Base-by-base conservation (phyloP, 2,113 vertebrate species). In the Leiothrix lutea region DNA sequence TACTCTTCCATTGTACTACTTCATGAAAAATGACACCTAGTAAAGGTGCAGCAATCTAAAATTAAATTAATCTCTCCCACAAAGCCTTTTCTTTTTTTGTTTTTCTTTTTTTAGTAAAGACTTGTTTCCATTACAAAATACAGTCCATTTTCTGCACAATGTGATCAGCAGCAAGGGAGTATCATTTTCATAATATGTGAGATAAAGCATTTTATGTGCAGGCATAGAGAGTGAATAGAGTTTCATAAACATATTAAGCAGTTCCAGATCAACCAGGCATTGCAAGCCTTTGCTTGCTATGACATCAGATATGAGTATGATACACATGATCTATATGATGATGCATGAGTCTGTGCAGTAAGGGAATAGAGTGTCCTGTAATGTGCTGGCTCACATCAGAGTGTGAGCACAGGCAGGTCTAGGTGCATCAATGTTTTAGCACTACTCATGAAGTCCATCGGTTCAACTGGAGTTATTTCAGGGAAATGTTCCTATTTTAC, bases 71-170 rank as follows among this genome's bases (percentile, higher is more conserved):
- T 28, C 14, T 82, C 38, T n/a, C 38, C 10, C 24, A 4, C 11
- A 44, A 73, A n/a, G 3, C 7, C 1, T 31, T 36, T 25, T 40
- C 38, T 57, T 6, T 25, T n/a, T 8, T n/a, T 8, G 1, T n/a
- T 14, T 48, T 12, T 2, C 5, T 8, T 29, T 29, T 24, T 50
- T 36, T 13, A 14, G 14, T 23, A 42, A 51, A 44, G 26, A 57
- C 14, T 50, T 65, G 36, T 48, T 47, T 74, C 26, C 23, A 35
- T 45, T 62, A 60, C 14, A 66, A 86, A 74, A 66, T 28, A 69
- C 0, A 57, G 38, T 18, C 35, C 25, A 22, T 40, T 45, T 85
- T 54, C 29, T 80, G 53, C 74, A 40, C 23, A 77, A 21, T 1
- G 5, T 53, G 42, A 51, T 72, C 62, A 62, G 38, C 20, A 88